Evolutionary conservation across 2,113 vertebrate genomes (phyloP).

Genomic region (Falco punctatus): DNA sequence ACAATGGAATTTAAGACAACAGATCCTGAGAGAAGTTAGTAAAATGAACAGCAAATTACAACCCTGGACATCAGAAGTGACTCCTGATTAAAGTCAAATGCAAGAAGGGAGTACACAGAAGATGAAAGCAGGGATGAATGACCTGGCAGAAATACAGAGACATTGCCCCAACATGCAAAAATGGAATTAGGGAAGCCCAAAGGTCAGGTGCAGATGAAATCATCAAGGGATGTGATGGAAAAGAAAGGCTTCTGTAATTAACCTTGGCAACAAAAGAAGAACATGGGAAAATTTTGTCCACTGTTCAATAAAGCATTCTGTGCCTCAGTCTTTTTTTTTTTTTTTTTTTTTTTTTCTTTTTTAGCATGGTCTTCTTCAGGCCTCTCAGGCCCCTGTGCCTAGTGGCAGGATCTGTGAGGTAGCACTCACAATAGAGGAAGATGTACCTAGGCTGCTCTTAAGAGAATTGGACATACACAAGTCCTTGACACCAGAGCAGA

Average conservation of each 20-base stretch:
- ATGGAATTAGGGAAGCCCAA: neutral
- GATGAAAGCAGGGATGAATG: neutral
- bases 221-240: neutral
- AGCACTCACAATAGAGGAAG: neutral
- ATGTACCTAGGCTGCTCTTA: neutral
- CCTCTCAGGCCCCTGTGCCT: neutral
- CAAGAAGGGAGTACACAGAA: neutral
- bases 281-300: neutral
- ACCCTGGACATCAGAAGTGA: neutral
- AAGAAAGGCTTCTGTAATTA: neutral
- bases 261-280: neutral
- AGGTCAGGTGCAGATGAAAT: neutral
- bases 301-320: neutral
- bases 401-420: too few relatives aligned
- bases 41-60: neutral
- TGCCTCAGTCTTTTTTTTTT: neutral
- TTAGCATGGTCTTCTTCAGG: neutral
- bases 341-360: neutral
- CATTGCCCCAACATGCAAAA: neutral
- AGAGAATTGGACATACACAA: neutral
- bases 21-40: neutral
- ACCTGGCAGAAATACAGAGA: neutral
- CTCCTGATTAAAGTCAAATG: neutral
- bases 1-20: neutral
- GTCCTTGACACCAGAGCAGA: neutral